Conservation (phyloP, 2,888 invertebrate species). For the Oxyteleia sp. region DNA sequence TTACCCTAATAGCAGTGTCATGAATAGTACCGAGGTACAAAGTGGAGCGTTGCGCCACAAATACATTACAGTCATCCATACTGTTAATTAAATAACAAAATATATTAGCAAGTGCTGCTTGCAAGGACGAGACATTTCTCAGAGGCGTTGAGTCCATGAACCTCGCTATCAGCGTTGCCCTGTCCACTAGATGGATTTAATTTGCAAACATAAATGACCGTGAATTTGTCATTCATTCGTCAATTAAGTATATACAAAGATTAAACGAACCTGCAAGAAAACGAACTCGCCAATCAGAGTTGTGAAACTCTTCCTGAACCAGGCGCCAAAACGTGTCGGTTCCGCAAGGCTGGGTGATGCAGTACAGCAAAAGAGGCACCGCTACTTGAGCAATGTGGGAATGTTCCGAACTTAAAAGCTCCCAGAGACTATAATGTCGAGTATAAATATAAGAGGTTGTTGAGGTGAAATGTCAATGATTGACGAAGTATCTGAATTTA, state of each 20-base stretch:
- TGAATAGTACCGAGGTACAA: no score
- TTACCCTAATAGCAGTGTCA: no score
- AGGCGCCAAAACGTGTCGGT: slow-evolving; percentile 98
- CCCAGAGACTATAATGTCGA: slow-evolving; percentile 93
- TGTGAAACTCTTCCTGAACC: slow-evolving; percentile 98
- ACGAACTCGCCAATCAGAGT: slow-evolving; percentile 94
- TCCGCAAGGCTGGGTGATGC: slow-evolving; percentile 97
- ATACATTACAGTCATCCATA: no score
- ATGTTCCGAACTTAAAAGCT: slow-evolving; percentile 95
- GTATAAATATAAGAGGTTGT: no score
- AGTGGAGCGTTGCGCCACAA: no score
- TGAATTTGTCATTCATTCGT: neutral
- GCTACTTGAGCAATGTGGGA: slow-evolving; percentile 97
- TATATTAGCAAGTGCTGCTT: no score
- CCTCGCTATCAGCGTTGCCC: slow-evolving; percentile 98
- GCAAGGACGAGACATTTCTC: no score
- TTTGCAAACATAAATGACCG: slow-evolving; percentile 9
- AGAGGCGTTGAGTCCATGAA: no score
- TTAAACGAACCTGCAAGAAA: slow-evolving; percentile 92
- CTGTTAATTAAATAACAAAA: no score
- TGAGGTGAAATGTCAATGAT: no score
- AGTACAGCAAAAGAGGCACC: slow-evolving; percentile 97
- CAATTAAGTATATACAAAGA: neutral
- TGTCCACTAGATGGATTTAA: slow-evolving; percentile 90
- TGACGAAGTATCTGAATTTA: no score